Conservation (phyloP, 2,888 invertebrate genomes). For the Catocala sponsa region DNA sequence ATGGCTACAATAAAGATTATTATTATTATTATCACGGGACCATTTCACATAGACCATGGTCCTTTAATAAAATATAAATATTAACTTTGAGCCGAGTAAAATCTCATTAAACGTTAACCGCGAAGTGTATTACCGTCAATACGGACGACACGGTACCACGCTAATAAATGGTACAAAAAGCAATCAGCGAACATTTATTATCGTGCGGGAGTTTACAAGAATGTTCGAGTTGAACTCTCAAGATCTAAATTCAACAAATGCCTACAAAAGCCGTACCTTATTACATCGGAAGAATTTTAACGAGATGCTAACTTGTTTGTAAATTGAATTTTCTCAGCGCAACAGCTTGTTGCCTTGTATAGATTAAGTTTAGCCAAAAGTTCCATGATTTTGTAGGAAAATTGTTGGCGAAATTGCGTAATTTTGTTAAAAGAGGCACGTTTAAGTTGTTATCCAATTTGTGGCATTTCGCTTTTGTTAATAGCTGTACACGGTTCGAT, state of each 20-base stretch:
- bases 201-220: constrained; percentile 51
- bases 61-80: neutral
- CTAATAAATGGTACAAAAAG: constrained; percentile 43
- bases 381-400: constrained; percentile 78
- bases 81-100: neutral
- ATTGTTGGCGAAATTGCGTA: constrained; percentile 67
- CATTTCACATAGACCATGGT: no score
- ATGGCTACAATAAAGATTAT: no score
- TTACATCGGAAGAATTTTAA: constrained; percentile 85
- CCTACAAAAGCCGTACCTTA: constrained; percentile 71
- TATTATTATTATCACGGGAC: no score
- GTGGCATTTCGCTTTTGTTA: constrained; percentile 52
- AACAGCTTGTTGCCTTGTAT: constrained; percentile 79
- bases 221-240: constrained; percentile 47
- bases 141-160: constrained; percentile 3
- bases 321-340: constrained; percentile 83
- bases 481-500: constrained; percentile 39
- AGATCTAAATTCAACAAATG: constrained; percentile 68
- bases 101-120: constrained; percentile 2
- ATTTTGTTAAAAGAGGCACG: constrained; percentile 59
- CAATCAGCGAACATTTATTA: constrained; percentile 54
- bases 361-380: constrained; percentile 83
- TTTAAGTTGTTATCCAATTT: constrained; percentile 58
- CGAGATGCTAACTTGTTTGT: constrained; percentile 85
- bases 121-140: constrained; percentile 3